These are phyloP conservation scores for Seira sanloemensis DNA, from an alignment of 2,888 invertebrate genomes.

Conservation along the genomic window DNA sequence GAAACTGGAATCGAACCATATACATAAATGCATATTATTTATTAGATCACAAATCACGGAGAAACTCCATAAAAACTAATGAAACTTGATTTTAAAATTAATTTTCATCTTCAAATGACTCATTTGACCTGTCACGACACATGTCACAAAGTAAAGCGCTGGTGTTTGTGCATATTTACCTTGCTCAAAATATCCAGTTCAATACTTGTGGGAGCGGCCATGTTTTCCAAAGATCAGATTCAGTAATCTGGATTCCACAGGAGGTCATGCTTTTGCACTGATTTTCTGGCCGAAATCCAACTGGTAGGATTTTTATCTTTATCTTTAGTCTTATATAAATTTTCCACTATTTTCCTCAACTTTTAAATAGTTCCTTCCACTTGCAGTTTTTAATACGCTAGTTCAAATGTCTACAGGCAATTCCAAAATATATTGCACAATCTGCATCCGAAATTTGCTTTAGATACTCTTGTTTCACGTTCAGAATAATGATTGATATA, in stretches of 20 bases:
- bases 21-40: background rate
- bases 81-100: background rate
- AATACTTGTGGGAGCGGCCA: slow-evolving; percentile 42
- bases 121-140: background rate
- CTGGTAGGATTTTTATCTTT: no score
- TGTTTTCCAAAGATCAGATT: background rate
- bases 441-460: no score
- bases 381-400: no score
- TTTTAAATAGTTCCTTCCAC: no score
- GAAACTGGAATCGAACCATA: slow-evolving; percentile 57
- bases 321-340: no score
- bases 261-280: background rate
- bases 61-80: background rate
- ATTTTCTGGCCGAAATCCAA: background rate
- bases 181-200: slow-evolving; percentile 46
- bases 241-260: background rate
- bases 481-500: no score
- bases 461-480: no score
- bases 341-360: no score
- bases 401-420: no score
- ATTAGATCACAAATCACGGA: background rate
- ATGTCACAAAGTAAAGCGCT: no score
- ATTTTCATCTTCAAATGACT: background rate
- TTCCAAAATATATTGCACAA: no score
- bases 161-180: no score